Percentiles rank a stretch among this genome's conserved stretches.
Evolutionary conservation across 2,888 invertebrate genomes (phyloP).

Genomic region (Marronus borbonicus): DNA sequence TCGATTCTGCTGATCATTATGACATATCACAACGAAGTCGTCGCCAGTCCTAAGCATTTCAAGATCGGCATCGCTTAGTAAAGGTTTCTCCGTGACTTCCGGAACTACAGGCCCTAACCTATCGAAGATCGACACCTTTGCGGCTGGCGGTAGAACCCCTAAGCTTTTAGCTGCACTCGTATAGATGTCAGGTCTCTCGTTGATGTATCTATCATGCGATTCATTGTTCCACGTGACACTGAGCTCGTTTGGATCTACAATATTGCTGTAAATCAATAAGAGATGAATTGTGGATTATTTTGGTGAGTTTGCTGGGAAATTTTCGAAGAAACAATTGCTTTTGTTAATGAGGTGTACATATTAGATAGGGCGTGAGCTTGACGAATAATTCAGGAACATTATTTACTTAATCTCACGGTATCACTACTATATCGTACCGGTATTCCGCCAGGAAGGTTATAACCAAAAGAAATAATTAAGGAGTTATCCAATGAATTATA

Average conservation of each 20-base stretch:
- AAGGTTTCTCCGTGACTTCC: constrained; percentile 60
- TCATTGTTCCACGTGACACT: constrained; percentile 32
- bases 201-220: constrained; percentile 51
- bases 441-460: too few relatives aligned
- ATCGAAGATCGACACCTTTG: constrained; percentile 51
- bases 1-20: constrained; percentile 58
- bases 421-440: too few relatives aligned
- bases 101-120: constrained; percentile 51
- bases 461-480: too few relatives aligned
- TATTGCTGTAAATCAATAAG: constrained; percentile 39
- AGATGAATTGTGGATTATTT: too few relatives aligned
- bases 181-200: constrained; percentile 64
- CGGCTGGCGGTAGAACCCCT: constrained; percentile 4
- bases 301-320: too few relatives aligned
- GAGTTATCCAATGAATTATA: too few relatives aligned
- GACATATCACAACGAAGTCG: constrained; percentile 42
- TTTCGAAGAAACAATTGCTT: too few relatives aligned
- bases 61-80: constrained; percentile 66
- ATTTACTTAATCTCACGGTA: too few relatives aligned
- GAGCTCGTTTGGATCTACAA: constrained; percentile 49
- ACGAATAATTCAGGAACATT: too few relatives aligned
- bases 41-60: constrained; percentile 58
- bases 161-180: constrained; percentile 62
- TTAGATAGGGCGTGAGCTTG: too few relatives aligned
- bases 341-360: too few relatives aligned